Evolutionary conservation across 2,797 vertebrate genomes (phyloP).

Genomic region (Agapornis canus): DNA sequence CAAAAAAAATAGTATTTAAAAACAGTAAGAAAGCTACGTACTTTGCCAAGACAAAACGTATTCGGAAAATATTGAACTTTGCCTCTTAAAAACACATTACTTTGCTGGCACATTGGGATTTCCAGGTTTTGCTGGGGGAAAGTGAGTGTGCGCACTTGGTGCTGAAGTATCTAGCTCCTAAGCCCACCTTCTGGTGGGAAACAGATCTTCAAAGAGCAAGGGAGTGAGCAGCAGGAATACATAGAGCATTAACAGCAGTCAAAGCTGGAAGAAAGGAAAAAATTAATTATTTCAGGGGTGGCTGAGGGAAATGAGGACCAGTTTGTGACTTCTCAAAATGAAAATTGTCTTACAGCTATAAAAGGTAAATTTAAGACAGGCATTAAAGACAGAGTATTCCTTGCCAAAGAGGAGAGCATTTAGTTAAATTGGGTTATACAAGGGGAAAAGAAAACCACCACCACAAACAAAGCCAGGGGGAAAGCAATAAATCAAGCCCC

Average conservation of each 20-base stretch:
- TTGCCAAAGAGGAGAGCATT: neutral
- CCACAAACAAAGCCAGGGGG: neutral
- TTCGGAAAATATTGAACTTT: neutral
- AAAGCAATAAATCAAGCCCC: too few species aligned
- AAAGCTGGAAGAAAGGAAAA: neutral
- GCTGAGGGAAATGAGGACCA: neutral
- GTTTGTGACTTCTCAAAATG: neutral
- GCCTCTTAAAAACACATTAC: neutral
- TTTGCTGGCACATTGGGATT: accelerated
- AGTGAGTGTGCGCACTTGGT: accelerated
- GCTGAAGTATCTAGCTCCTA: neutral
- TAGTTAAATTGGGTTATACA: neutral
- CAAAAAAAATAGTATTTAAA: neutral
- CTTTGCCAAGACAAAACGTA: neutral
- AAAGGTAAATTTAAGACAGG: neutral
- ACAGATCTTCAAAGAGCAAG: neutral
- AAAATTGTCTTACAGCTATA: neutral
- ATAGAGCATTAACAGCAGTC: neutral
- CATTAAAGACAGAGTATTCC: neutral
- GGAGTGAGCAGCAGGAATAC: neutral
- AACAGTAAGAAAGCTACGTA: neutral
- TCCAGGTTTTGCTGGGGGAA: neutral
- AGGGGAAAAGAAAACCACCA: neutral
- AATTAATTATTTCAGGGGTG: neutral
- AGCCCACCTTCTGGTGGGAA: neutral